Evolutionary conservation across 2,113 vertebrate genomes (phyloP), one percentile per base, ranked within the genome.

Genomic region (Otis tarda): DNA sequence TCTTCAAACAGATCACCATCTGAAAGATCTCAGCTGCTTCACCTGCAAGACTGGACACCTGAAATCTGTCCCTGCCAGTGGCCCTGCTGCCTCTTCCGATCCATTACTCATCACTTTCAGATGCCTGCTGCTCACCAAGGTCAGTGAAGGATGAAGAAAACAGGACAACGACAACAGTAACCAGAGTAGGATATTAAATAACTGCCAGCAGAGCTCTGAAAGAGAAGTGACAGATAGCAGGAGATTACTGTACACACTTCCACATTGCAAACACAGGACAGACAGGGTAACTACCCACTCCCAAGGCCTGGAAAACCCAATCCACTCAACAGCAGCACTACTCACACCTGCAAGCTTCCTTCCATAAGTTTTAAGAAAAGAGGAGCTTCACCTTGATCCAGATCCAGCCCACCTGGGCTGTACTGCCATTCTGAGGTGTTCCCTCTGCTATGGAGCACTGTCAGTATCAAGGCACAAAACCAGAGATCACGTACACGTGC

Each of bases 181-280:
- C 43, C 77, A 63, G 84, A 87, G 57, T 0, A 75, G 28, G 74
- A 52, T 59, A 95, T 74, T 47, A 91, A 91, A 61, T 3, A 96
- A 39, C 87, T 70, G 81, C 50, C 50, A 93, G 83, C 28, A 84
- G 47, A 78, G 84, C 64, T 69, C 81, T 70, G 41, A 67, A 83
- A 86, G 17, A 86, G 50, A 86, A 69, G 55, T 0, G 1, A 52
- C 35, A 65, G 70, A 57, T 6, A 83, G 64, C 0, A 0, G 93
- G 37, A 78, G 12, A 6, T 57, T 74, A 87, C 52, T 19, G 28
- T 25, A 63, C 41, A 23, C 14, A 33, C 9, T 89, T 67, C 31
- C 70, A 63, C 68, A 49, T 23, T 1, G 23, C 22, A 67, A 49
- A 83, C 0, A 0, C n/a, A 61, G 28, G 4, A 23, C 0, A 27